Evolutionary conservation across 1,140 invertebrate species (phyloP).

Genomic region (Heliothis subflexa): DNA sequence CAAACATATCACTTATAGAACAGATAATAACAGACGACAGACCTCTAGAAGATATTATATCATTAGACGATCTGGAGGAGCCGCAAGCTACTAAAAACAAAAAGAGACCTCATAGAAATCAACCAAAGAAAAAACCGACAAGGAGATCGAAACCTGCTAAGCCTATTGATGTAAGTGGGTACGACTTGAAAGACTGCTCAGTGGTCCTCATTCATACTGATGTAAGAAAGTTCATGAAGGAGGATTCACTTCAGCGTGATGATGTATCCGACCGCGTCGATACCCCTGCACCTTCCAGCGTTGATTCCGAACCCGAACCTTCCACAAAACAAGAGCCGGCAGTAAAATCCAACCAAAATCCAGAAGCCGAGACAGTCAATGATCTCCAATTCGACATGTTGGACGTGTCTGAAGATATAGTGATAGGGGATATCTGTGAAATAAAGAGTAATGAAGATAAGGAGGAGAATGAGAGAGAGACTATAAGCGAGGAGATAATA

Average conservation of each 20-base stretch:
- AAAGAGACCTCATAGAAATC: conserved; percentile 57
- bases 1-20: conserved; percentile 79
- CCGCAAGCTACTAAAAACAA: conserved; percentile 56
- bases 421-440: conserved; percentile 75
- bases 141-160: conserved; percentile 53
- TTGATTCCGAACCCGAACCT: background rate
- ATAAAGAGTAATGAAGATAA: conserved; percentile 65
- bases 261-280: background rate
- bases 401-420: conserved; percentile 82
- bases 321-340: background rate
- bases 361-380: conserved; percentile 61
- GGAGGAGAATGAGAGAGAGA: conserved; percentile 52
- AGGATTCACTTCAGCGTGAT: background rate
- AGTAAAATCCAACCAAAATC: background rate
- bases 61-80: conserved; percentile 74
- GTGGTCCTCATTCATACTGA: conserved; percentile 68
- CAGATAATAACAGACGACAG: conserved; percentile 79
- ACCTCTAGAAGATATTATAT: conserved; percentile 80
- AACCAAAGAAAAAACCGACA: conserved; percentile 59
- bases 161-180: conserved; percentile 43
- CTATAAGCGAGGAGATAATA: conserved; percentile 77
- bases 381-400: conserved; percentile 80
- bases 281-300: background rate
- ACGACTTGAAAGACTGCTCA: conserved; percentile 70
- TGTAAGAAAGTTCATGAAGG: conserved; percentile 61